These are phyloP conservation scores for Spisula solida DNA, from an alignment of 2,888 invertebrate genomes.

Conservation along the genomic window DNA sequence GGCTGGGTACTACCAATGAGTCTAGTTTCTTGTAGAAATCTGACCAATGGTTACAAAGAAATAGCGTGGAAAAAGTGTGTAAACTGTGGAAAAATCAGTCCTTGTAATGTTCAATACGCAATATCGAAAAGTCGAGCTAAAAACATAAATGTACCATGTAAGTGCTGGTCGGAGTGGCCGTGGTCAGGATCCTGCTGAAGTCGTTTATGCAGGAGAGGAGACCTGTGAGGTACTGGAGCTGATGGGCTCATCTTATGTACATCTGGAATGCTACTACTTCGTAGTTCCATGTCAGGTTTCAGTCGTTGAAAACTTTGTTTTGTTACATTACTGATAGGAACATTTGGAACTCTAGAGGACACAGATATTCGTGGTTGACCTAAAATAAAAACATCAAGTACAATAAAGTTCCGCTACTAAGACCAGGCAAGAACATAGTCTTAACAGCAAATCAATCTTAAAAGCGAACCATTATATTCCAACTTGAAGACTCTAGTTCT, in stretches of 20 bases:
- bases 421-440: too few species aligned
- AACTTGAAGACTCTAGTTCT: too few species aligned
- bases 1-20: too few species aligned
- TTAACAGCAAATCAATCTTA: too few species aligned
- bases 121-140: too few species aligned
- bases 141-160: conserved; percentile 2
- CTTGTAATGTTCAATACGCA: too few species aligned
- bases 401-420: too few species aligned
- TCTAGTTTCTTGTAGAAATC: too few species aligned
- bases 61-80: too few species aligned
- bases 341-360: conserved; percentile 55
- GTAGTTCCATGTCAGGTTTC: conserved; percentile 67
- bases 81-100: too few species aligned
- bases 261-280: conserved; percentile 62
- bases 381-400: not conserved
- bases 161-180: conserved; percentile 16
- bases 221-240: conserved; percentile 61
- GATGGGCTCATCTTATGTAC: conserved; percentile 63
- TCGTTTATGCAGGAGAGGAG: conserved; percentile 75
- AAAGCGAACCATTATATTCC: too few species aligned
- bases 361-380: conserved; percentile 35
- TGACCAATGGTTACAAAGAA: too few species aligned
- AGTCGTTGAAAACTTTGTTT: conserved; percentile 84
- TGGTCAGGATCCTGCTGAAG: conserved; percentile 64
- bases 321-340: conserved; percentile 83